Percentiles rank a stretch among this genome's conserved stretches.
Conservation (phyloP, 2,888 invertebrate genomes). For the Erannis defoliaria region DNA sequence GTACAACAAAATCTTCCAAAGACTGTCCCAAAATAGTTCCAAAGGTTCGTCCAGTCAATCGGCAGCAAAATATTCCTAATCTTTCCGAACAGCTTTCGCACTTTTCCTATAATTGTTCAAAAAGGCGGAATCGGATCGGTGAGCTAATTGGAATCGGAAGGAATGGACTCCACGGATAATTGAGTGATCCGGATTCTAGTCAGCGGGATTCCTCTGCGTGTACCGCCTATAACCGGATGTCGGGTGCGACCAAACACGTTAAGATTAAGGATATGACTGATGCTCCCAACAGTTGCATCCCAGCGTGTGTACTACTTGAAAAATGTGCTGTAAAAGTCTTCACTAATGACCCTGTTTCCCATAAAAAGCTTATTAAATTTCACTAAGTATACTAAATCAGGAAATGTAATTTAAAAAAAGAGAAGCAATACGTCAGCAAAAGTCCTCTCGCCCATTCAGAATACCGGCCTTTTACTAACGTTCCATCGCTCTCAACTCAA, state of each 20-base stretch:
- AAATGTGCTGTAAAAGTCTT: no score
- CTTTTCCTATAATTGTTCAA: conserved; percentile 38
- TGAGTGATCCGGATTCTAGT: conserved; percentile 29
- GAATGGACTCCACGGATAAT: conserved; percentile 23
- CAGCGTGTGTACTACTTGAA: no score
- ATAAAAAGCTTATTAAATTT: no score
- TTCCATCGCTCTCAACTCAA: no score
- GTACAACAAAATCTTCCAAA: background rate
- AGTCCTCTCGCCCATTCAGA: no score
- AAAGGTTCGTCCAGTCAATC: background rate
- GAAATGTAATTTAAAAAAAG: no score
- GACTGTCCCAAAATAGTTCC: background rate
- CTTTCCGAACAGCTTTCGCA: conserved; percentile 25
- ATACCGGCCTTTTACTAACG: no score
- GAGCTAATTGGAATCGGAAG: conserved; percentile 37
- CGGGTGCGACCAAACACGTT: background rate
- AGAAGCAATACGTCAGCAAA: no score
- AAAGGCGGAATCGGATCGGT: conserved; percentile 33
- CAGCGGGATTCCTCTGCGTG: conserved; percentile 15
- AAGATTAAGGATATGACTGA: no score
- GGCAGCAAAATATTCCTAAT: conserved; percentile 27
- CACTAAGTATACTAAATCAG: no score
- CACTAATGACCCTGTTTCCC: no score
- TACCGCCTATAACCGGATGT: background rate
- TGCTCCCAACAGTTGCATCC: no score